Base-by-base conservation (phyloP, 1,140 invertebrate genomes). In the Lepidurus arcticus region DNA sequence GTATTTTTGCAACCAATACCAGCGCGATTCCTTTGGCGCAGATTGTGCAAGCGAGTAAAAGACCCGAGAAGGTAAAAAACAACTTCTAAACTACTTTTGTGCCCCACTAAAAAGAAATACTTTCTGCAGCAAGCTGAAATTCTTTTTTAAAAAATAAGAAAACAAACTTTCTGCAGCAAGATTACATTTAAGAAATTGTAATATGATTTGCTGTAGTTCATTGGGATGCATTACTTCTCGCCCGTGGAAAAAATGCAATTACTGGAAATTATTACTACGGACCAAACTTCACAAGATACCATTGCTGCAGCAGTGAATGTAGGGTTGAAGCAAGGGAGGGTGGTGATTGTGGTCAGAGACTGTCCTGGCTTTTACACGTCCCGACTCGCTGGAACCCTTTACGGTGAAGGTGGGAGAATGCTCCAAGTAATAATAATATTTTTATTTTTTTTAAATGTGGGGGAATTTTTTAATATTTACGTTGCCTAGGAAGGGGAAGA, bases 181-280 rank as follows among this genome's bases (percentile, higher is more conserved):
- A 34, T 34, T 34, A 34, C 34, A 34, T 34, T 26, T 26, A 34
- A 34, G 3, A 34, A 34, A 34, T 3, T 34, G 34, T 4, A 34
- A 34, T 34, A 34, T 34, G 34, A 34, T 34, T 34, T 34, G 34
- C 34, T 34, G 34, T 34, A 34, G 44, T 76, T 76, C 24, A 45
- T 76, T 10, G 76, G 76, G n/a, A 44, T 76, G 42, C 76, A 76
- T 21, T 76, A 44, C 24, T 76, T 76, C 13, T 44, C 42, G 42
- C 76, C 76, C n/a, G 76, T 76, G 7, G 76, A 76, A 21, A 76
- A 76, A 45, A 76, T 76, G 76, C 42, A 76, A 45, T 45, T 76
- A 4, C 7, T 76, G 11, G 76, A 76, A 45, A 76, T 76, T 9
- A 42, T 76, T 74, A 11, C 7, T 76, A 45, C 42, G 34, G 45